Conservation (phyloP, 1,140 invertebrate species). For the Drosophila pseudoobscura region DNA sequence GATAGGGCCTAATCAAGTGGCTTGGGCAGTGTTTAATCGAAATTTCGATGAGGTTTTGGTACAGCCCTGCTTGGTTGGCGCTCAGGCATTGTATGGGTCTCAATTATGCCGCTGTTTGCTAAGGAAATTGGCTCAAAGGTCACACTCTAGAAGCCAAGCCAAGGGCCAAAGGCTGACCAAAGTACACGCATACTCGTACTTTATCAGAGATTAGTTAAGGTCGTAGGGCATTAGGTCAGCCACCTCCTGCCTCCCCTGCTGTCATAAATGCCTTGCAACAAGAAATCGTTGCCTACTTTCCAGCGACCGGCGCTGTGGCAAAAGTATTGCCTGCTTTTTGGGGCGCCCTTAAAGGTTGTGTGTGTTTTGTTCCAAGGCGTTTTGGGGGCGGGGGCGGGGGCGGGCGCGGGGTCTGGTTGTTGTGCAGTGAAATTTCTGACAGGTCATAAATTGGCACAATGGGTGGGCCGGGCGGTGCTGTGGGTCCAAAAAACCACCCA, state of each 20-base stretch:
- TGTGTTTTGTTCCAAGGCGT: slow-evolving; percentile 9
- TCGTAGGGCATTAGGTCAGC: too few species aligned
- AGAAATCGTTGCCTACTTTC: slow-evolving; percentile 22
- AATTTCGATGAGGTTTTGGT: too few species aligned
- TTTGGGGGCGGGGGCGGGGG: slow-evolving; percentile 16
- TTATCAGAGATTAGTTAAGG: too few species aligned
- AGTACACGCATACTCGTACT: too few species aligned
- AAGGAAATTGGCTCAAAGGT: too few species aligned
- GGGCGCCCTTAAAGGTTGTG: slow-evolving; percentile 40
- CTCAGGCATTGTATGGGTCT: too few species aligned
- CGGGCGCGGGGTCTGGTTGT: neutral
- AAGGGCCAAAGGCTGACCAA: too few species aligned
- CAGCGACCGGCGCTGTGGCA: neutral
- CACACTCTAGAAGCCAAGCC: too few species aligned
- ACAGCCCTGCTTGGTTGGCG: too few species aligned
- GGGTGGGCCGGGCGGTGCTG: slow-evolving; percentile 15
- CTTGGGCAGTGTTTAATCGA: too few species aligned
- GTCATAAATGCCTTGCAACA: slow-evolving; percentile 11
- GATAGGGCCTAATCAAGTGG: too few species aligned
- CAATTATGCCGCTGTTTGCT: too few species aligned
- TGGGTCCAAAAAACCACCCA: neutral
- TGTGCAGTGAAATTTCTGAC: slow-evolving; percentile 67
- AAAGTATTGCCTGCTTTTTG: slow-evolving; percentile 62
- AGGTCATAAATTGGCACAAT: slow-evolving; percentile 71
- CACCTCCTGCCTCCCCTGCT: neutral